Conservation (phyloP, 2,113 vertebrate genomes). For the Bettongia penicillata region DNA sequence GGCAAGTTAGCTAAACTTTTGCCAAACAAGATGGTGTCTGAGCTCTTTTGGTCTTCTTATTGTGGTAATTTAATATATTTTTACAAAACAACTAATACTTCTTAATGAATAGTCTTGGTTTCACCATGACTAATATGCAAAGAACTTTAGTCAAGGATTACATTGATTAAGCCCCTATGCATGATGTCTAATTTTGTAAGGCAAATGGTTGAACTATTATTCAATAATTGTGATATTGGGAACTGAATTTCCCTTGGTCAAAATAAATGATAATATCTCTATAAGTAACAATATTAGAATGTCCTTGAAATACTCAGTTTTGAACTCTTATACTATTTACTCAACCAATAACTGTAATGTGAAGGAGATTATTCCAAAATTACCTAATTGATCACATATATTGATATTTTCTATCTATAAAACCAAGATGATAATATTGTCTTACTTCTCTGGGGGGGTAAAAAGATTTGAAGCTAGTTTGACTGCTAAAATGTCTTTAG, state of each 20-base stretch:
- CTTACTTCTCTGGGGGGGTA: background rate
- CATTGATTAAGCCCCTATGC: background rate
- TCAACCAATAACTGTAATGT: background rate
- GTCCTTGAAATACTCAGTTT: background rate
- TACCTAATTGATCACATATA: background rate
- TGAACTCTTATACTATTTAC: background rate
- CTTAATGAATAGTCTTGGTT: background rate
- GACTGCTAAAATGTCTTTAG: conserved; percentile 1
- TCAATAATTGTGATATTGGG: background rate
- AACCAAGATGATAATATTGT: background rate
- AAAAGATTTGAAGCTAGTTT: background rate
- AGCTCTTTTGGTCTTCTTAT: background rate
- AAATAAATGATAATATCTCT: background rate
- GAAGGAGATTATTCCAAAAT: background rate
- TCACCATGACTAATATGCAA: background rate
- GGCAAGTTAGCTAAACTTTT: background rate
- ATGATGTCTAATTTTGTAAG: background rate
- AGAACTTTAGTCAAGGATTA: background rate
- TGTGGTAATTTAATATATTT: background rate
- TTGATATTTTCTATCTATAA: background rate
- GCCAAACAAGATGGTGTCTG: background rate
- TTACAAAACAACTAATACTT: background rate
- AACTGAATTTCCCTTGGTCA: background rate
- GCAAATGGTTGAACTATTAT: background rate
- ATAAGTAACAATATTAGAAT: background rate